Base-by-base conservation (phyloP, 2,888 invertebrate species). In the Mesorhabditis spiculigera region DNA sequence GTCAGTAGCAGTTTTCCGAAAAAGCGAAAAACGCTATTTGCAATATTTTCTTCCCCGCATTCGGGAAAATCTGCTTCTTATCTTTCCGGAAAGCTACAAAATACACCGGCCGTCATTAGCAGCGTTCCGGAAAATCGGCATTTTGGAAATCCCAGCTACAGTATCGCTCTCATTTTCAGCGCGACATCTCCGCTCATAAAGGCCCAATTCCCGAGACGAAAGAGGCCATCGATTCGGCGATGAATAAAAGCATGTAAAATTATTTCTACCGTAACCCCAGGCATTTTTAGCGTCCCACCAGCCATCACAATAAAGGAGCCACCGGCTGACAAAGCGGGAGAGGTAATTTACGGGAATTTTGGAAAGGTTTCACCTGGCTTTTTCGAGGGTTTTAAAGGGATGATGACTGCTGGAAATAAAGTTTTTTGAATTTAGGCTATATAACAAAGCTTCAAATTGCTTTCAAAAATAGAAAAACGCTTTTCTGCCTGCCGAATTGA, bases 181-280 rank as follows among this genome's bases (percentile, higher is more conserved):
- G 10, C 2, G 58, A 50, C 58, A n/a, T 50, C 58, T n/a, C 8
- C 10, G n/a, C 58, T 2, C 58, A 50, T 13, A 50, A 50, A n/a
- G n/a, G 58, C 10, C 58, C 10, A 50, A 28, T 28, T 50, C 58
- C 58, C 8, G 58, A 50, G 10, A 50, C 58, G n/a, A 50, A 50
- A 50, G 58, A 50, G 58, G 58, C 58, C 10, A 50, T 50, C 58
- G 58, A 50, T 50, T 50, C 58, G n/a, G 58, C 58, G 58, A 50
- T 50, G 58, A 50, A 50, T 50, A 50, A 50, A 50, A 50, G 58
- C 58, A 50, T 50, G 58, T 50, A n/a, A 50, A n/a, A 50, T 50
- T n/a, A 50, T 50, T 13, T 13, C n/a, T 13, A 50, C 8, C 8
- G n/a, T 10, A 3, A 13, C 10, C 58, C n/a, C 58, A 50, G 8